Conservation (phyloP, 2,113 vertebrate species). For the Mus spicilegus region DNA sequence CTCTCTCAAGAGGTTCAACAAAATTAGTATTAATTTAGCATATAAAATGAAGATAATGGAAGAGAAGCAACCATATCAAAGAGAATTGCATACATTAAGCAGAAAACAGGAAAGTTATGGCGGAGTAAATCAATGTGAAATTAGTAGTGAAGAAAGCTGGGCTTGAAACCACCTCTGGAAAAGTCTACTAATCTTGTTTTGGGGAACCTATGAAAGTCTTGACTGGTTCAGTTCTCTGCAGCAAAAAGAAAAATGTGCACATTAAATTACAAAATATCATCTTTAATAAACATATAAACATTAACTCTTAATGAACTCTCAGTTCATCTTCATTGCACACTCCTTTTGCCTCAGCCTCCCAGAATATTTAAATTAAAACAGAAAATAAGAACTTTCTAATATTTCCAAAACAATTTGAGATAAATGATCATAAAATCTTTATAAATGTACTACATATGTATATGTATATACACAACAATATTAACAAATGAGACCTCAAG, state of each 20-base stretch:
- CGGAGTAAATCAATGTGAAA: background rate
- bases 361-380: background rate
- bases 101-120: background rate
- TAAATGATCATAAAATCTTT: background rate
- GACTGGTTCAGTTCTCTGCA: background rate
- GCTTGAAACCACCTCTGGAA: background rate
- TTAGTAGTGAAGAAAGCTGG: background rate
- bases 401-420: background rate
- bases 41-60: constrained; percentile 31
- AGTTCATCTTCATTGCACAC: background rate
- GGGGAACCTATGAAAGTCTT: background rate
- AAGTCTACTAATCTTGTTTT: background rate
- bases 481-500: background rate
- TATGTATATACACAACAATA: background rate
- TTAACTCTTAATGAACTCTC: background rate
- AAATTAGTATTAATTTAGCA: constrained; percentile 52
- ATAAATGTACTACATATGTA: background rate
- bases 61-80: background rate
- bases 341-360: background rate
- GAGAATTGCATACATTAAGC: background rate
- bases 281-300: background rate
- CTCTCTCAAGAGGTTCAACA: background rate
- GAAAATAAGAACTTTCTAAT: background rate
- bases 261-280: background rate
- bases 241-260: background rate